Base-by-base conservation (phyloP, 1,140 invertebrate species). In the Drosophila albomicans region DNA sequence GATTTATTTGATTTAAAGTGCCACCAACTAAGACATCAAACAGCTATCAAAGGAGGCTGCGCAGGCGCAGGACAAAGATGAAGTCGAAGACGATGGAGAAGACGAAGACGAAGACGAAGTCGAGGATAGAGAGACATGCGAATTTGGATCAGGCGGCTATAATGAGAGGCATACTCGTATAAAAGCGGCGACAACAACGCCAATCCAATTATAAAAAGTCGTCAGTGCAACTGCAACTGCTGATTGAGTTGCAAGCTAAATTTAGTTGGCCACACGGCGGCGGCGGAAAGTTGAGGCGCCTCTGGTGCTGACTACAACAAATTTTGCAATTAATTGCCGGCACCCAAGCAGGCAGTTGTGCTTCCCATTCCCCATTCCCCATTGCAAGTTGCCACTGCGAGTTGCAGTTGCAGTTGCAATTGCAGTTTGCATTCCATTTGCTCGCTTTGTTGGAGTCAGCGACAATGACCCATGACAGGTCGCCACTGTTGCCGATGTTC, bases 181-280 rank as follows among this genome's bases (percentile, higher is more conserved):
- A 49, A 30, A 63, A 38, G 28, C 41, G 45, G 46, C 66, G 56
- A 63, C 63, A 69, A 69, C 59, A 63, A 48, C 81, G 71, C 49
- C 72, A 41, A 63, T 79, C 81, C 85, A 89, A 89, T 89, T 89
- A 89, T 85, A 89, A 89, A 81, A 81, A 84, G 84, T 81, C 82
- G 76, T 87, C 84, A 63, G 77, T 66, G 70, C 77, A 71, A 57
- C 51, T 51, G 56, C 66, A 78, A 85, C 79, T 81, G 85, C 79
- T 89, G 85, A 89, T 89, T 89, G 85, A 89, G 85, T 81, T 85
- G 85, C 85, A 43, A 20, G 81, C 86, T 90, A 89, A 89, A 85
- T 85, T 85, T 88, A 88, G 75, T 52, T 58, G 7, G 15, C 11
- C 57, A 28, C 15, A 52, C 5, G 11, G 28, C n/a, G 20, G 35